Base-by-base conservation (phyloP, 2,888 invertebrate genomes). In the Melieria crassipennis region DNA sequence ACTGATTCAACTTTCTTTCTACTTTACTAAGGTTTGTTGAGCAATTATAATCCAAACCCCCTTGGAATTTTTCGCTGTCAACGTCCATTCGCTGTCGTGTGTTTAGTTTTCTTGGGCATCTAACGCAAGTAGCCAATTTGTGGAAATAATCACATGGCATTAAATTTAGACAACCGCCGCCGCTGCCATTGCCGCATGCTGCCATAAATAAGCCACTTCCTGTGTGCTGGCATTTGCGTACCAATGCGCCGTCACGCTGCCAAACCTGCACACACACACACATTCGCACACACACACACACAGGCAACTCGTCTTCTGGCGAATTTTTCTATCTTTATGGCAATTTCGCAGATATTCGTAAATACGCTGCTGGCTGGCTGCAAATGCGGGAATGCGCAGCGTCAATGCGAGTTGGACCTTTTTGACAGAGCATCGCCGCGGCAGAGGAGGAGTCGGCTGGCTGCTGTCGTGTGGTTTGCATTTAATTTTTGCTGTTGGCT, bases 121-220 rank as follows among this genome's bases (percentile, higher is more conserved):
- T 67, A 67, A 45, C 50, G 11, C 13, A 43, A 47, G 6, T 16
- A 16, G 7, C 48, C 7, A 7, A 50, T 52, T 67, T 52, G 46
- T 61, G 50, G 60, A 50, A 61, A n/a, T 67, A 67, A 67, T 45
- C 60, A 60, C 45, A 45, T 52, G 52, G 67, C 45, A 67, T 61
- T 61, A 45, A 67, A 60, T 67, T 67, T 67, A 30, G 30, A 30
- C 30, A 30, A 30, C 30, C 30, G 30, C 30, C 30, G 30, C 30
- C 67, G 46, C 67, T 60, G 45, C 50, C 52, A 67, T 60, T 42
- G 50, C 58, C 50, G 43, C 48, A 45, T 0, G 46, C 46, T 43
- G 60, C 60, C 60, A 67, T 67, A 67, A 67, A 67, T 67, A 60
- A 67, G 48, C 67, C 45, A 50, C 45, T 67, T 67, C 67, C 67